Conservation (phyloP, 2,797 vertebrate genomes). For the Botia kubotai region DNA sequence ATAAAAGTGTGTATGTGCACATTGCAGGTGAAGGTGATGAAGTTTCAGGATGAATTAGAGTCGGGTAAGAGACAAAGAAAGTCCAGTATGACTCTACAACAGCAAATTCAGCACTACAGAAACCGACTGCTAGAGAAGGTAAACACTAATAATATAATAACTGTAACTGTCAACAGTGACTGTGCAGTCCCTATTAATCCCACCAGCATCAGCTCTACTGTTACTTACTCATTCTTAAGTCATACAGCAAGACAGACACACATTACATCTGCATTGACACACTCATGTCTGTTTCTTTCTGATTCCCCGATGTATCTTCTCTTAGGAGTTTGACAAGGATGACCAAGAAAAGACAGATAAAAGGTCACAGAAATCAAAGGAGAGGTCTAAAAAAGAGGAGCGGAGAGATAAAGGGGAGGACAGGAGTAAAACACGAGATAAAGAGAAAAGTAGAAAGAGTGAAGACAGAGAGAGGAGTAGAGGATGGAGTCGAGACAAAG, state of each 20-base stretch:
- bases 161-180: no score
- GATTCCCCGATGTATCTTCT: no score
- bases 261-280: background rate
- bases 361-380: slow-evolving; percentile 72
- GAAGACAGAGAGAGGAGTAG: slow-evolving; percentile 67
- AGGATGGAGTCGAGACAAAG: slow-evolving; percentile 70
- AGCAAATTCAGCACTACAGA: slow-evolving; percentile 82
- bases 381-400: slow-evolving; percentile 76
- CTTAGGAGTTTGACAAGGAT: slow-evolving; percentile 81
- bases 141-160: background rate
- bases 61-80: slow-evolving; percentile 78
- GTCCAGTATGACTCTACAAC: slow-evolving; percentile 76
- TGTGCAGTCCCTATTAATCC: no score
- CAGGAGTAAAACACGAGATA: slow-evolving; percentile 65
- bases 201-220: no score
- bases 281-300: background rate
- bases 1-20: slow-evolving; percentile 19
- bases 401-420: slow-evolving; percentile 68
- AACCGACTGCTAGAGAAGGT: slow-evolving; percentile 84
- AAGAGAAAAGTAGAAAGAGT: slow-evolving; percentile 73
- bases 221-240: no score
- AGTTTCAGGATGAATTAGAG: slow-evolving; percentile 83
- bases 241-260: background rate
- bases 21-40: slow-evolving; percentile 81
- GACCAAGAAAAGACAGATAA: slow-evolving; percentile 72